Evolutionary conservation across 1,140 invertebrate species (phyloP).

Genomic region (Habropoda laboriosa): DNA sequence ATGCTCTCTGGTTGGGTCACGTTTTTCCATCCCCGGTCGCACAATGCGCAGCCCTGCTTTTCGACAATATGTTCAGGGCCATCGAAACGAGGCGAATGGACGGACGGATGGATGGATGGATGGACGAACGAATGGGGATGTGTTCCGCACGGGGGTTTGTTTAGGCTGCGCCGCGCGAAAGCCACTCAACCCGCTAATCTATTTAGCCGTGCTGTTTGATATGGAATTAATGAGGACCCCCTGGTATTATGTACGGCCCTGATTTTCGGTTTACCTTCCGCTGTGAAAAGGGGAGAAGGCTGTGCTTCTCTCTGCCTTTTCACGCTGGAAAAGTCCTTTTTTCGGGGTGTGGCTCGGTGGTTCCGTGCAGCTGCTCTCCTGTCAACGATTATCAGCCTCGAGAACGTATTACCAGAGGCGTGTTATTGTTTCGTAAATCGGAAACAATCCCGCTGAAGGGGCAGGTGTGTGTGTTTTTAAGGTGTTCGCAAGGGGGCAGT

Average conservation of each 20-base stretch:
- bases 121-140: conserved; percentile 47
- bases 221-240: conserved; percentile 80
- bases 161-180: conserved; percentile 75
- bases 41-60: conserved; percentile 50
- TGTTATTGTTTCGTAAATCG: conserved; percentile 44
- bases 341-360: not conserved
- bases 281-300: conserved; percentile 5
- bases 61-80: conserved; percentile 74
- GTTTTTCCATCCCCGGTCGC: conserved; percentile 24
- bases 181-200: conserved; percentile 81
- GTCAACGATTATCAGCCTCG: conserved; percentile 33
- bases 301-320: conserved; percentile 37
- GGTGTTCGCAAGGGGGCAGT: too few species aligned
- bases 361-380: conserved; percentile 50
- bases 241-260: conserved; percentile 66
- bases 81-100: conserved; percentile 50
- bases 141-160: conserved; percentile 69
- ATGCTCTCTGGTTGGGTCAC: conserved; percentile 53
- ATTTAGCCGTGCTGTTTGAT: conserved; percentile 81
- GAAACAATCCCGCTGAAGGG: conserved; percentile 37
- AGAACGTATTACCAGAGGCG: conserved; percentile 21
- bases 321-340: conserved; percentile 27
- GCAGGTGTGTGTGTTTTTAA: conserved; percentile 42
- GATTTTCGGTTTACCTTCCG: conserved; percentile 58
- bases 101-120: conserved; percentile 57